Conservation (phyloP, 2,888 invertebrate genomes). For the Amaurobius ferox region DNA sequence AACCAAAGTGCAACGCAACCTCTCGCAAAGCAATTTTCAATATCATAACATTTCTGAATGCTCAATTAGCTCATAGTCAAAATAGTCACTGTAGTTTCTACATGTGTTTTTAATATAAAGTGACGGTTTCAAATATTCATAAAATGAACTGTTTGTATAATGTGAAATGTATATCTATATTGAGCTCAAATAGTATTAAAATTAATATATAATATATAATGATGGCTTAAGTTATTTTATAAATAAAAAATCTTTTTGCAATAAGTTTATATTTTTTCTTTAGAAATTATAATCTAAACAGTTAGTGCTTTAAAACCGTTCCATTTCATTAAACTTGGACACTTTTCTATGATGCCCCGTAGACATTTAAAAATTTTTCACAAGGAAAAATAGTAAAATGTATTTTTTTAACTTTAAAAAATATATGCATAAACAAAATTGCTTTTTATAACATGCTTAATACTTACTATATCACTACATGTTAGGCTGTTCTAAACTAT, state of each 20-base stretch:
- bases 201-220: not conserved
- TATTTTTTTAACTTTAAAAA: too few relatives aligned
- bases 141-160: constrained; percentile 17
- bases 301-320: not conserved
- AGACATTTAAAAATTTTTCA: too few relatives aligned
- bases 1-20: not conserved
- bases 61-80: constrained; percentile 65
- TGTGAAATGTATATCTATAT: constrained; percentile 1
- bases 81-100: constrained; percentile 33
- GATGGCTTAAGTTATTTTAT: not conserved
- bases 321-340: not conserved
- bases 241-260: not conserved
- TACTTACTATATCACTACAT: too few relatives aligned
- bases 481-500: too few relatives aligned
- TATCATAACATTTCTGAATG: constrained; percentile 33
- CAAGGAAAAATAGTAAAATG: too few relatives aligned
- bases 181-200: constrained; percentile 24
- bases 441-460: too few relatives aligned
- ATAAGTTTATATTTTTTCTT: not conserved
- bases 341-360: too few relatives aligned
- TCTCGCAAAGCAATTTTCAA: not conserved
- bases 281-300: not conserved
- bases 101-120: constrained; percentile 31
- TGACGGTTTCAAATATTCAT: constrained; percentile 26
- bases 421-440: too few relatives aligned